Evolutionary conservation across 2,113 vertebrate species (phyloP).

Genomic region (Ageneiosus marmoratus): DNA sequence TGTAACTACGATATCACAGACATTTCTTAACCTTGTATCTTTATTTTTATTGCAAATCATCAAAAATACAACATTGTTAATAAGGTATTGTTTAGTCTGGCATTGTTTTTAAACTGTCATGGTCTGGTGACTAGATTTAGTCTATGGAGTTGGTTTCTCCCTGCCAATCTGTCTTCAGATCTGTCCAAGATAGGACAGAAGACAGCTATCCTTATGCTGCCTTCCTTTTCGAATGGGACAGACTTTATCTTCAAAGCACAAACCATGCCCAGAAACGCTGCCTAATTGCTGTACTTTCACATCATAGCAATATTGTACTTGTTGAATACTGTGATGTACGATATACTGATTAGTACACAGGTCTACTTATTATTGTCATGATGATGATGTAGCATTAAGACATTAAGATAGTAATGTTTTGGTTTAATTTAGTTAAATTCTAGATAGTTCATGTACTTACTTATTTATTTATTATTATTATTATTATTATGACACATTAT

Average conservation of each 20-base stretch:
- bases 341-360: not conserved
- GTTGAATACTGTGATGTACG: not conserved
- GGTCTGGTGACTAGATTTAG: not conserved
- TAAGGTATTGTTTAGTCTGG: not conserved
- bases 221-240: not conserved
- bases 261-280: not conserved
- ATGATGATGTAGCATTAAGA: not conserved
- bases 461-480: too few relatives aligned
- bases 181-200: conserved; percentile 1
- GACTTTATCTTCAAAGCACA: not conserved
- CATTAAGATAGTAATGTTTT: not conserved
- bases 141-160: not conserved
- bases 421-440: not conserved
- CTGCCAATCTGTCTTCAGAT: conserved; percentile 1
- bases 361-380: not conserved
- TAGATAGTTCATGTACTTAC: not conserved
- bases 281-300: not conserved
- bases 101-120: not conserved
- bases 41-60: not conserved
- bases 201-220: not conserved
- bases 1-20: not conserved
- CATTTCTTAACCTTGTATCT: not conserved
- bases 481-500: not conserved
- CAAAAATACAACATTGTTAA: not conserved
- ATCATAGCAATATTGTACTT: not conserved